Base-by-base conservation (phyloP, 1,140 invertebrate species). In the Nymphalis io region DNA sequence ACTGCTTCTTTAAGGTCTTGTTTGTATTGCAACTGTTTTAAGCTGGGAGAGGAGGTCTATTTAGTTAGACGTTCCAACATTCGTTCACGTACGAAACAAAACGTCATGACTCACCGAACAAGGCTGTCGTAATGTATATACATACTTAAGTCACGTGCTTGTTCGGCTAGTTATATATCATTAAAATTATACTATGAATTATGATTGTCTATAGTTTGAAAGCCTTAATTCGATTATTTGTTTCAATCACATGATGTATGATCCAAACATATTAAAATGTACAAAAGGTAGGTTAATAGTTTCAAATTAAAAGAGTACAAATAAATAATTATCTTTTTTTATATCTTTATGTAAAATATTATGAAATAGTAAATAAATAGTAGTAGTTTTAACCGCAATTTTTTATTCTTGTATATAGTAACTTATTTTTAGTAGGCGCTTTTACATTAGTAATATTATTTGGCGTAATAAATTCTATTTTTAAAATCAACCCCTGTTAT, bases 61-160 rank as follows among this genome's bases (percentile, higher is more conserved):
- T 65, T 46, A 73, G 68, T 67, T 76, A 68, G 71, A 39, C 69
- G 64, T 46, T 21, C 57, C 33, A 42, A 61, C 60, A 46, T 64
- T 70, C 27, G 20, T 18, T 44, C 40, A 27, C 42, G 44, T 59
- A 39, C 38, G 58, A 59, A 48, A 65, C 44, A 59, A 73, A 63
- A 70, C 59, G 46, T 55, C 59, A 70, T 70, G 64, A 73, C 42
- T 60, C 76, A 73, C 57, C 51, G 16, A 70, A 62, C 60, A 63
- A 68, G 68, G 44, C 66, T 72, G 60, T 72, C 63, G 69, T 60
- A 74, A 76, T 77, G 38, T 63, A 67, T 51, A 18, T 72, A 68
- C 73, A 60, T 59, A 65, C 60, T 39, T 62, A 33, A 72, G 57
- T 76, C 72, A 79, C 75, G 75, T 77, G 70, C 70, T 73, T 51